Percentiles rank a stretch among this genome's conserved stretches.
phyloP scores from a whole-genome alignment of 2,797 vertebrate genomes.

The Apogon talboti region DNA sequence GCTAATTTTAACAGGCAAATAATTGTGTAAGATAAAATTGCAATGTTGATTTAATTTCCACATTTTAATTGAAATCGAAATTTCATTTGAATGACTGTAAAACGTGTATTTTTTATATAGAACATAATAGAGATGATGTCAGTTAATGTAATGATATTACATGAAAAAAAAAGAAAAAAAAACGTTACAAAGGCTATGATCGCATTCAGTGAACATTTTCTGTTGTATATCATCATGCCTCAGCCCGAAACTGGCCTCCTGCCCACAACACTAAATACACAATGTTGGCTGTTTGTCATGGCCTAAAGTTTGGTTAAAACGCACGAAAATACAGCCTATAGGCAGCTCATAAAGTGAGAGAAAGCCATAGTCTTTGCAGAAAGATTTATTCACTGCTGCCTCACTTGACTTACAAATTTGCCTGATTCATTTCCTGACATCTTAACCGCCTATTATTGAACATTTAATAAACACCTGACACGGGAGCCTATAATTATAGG shows the following conservation, averaged over 20 bases:
- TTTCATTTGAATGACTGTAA: slow-evolving; percentile 11
- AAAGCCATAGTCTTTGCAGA: slow-evolving; percentile 21
- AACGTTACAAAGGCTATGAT: too few species aligned
- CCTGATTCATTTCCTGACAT: slow-evolving; percentile 76
- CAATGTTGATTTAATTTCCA: background rate
- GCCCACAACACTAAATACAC: slow-evolving; percentile 36
- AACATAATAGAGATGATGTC: background rate
- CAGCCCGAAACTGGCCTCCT: slow-evolving; percentile 31
- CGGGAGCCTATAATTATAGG: slow-evolving; percentile 69
- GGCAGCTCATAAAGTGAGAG: slow-evolving; percentile 24
- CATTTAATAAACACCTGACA: slow-evolving; percentile 82
- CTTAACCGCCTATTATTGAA: slow-evolving; percentile 78
- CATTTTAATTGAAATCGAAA: slow-evolving; percentile 6
- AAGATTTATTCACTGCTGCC: slow-evolving; percentile 44
- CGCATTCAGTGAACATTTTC: slow-evolving; percentile 22
- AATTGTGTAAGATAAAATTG: slow-evolving; percentile 37
- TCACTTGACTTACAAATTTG: slow-evolving; percentile 68
- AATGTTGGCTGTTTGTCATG: slow-evolving; percentile 23
- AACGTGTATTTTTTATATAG: background rate
- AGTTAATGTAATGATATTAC: slow-evolving; percentile 20
- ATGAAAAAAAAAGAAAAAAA: background rate
- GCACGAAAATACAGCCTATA: slow-evolving; percentile 8
- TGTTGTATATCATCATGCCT: slow-evolving; percentile 8
- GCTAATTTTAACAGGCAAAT: slow-evolving; percentile 15
- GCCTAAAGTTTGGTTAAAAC: slow-evolving; percentile 32